Base-by-base conservation (phyloP, 2,888 invertebrate genomes). In the Xylophagus ater region DNA sequence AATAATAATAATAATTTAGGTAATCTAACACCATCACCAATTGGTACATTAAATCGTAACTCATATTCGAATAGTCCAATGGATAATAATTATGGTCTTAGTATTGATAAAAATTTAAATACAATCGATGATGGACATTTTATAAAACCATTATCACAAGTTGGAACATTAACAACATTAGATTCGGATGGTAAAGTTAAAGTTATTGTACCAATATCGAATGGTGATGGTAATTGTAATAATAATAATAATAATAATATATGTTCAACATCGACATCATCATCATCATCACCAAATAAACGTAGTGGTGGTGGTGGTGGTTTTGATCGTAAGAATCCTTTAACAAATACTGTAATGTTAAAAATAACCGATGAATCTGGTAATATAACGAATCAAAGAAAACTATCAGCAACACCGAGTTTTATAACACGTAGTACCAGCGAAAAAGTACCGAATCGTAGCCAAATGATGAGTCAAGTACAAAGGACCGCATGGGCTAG, bases 381-480 rank as follows among this genome's bases (percentile, higher is more conserved):
- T 15, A 62, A 66, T 47, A 53, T 60, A 4, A 61, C 71, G 1
- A 60, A 59, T 64, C 46, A 68, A 53, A 48, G 60, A 48, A 58
- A 68, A 51, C 44, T 66, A 44, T 54, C 66, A 53, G 76, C 76
- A 21, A 74, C 76, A 15, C 71, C 76, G 3, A 70, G 75, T 4
- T 72, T 74, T 30, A 82, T 83, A 47, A 78, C 78, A 1, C 71
- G 88, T 49, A 80, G 83, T 33, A 86, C 86, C 20, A 87, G 87
- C 64, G 88, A 87, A 55, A 83, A 84, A 60, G 80, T 87, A 43
- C 85, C 87, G 4, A 81, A 86, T 56, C 74, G 85, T 37, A 87
- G 81, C 62, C 86, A 87, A 58, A 71, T 86, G 58, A 84, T 87
- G 83, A 77, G 78, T 17, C 82, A 86, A 51, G 76, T 88, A 49